These are phyloP conservation scores for Dasypogon diadema DNA, from an alignment of 2,888 invertebrate genomes.

Conservation along the genomic window DNA sequence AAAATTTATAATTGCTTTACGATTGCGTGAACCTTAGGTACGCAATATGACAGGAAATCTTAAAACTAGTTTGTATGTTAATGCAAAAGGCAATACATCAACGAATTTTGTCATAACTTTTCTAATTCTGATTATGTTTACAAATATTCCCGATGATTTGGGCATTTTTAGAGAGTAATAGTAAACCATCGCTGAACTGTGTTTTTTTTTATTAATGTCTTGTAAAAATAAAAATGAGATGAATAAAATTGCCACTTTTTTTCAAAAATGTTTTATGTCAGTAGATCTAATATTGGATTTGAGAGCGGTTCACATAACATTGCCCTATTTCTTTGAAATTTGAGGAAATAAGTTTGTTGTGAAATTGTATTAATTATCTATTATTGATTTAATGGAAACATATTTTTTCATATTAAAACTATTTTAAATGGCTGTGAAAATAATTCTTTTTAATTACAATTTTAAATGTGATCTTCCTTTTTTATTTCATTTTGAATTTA, in stretches of 20 bases:
- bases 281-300: no score
- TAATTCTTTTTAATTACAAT: slow-evolving; percentile 35
- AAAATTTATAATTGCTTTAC: no score
- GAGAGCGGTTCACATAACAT: no score
- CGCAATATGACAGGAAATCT: no score
- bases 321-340: no score
- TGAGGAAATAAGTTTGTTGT: slow-evolving; percentile 5
- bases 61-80: not conserved
- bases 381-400: slow-evolving; percentile 8
- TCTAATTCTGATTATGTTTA: no score
- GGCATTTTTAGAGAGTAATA: not conserved
- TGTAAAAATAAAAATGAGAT: no score
- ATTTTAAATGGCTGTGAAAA: slow-evolving; percentile 42
- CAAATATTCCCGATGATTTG: not conserved
- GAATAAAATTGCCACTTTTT: not conserved
- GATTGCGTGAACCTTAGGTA: no score
- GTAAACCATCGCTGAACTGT: not conserved
- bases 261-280: no score
- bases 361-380: slow-evolving; percentile 7
- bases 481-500: not conserved
- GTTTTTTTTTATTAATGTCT: not conserved
- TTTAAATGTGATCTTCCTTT: slow-evolving; percentile 23
- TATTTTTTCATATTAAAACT: slow-evolving; percentile 37
- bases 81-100: not conserved
- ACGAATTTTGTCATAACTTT: not conserved